Evolutionary conservation across 2,888 invertebrate species (phyloP), one percentile per base, ranked within the genome.

Genomic region (Hypomecis atomaria): DNA sequence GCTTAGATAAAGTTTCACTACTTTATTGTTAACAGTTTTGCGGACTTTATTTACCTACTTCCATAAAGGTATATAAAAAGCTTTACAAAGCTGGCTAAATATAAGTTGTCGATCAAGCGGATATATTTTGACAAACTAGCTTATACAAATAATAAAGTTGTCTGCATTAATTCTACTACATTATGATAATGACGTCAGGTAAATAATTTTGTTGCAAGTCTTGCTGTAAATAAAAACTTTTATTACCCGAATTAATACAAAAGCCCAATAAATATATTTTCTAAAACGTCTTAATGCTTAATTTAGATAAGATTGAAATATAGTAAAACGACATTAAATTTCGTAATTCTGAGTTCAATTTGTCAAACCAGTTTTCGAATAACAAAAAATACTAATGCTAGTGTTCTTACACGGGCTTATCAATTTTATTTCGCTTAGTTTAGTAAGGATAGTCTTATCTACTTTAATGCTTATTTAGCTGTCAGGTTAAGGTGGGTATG

Each of bases 401-500:
- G 36, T 36, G 38, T 48, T 11, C 47, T 47, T 33, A 34, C 23
- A 50, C 59, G 7, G 13, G 13, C 42, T 58, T 43, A 50, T 50
- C 58, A 43, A 44, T 23, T 38, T 45, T 40, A 53, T 52, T 50
- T 44, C 37, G 2, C 11, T 10, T 5, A 38, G 40, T 23, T 34
- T 70, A 52, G 45, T 43, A 45, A 42, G 49, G 68, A 71, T 62
- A 61, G 59, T 48, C 64, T 70, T 50, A 71, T 64, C 49, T 62
- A 53, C 52, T 61, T 45, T 43, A 53, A 13, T 71, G 66, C 60
- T 65, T 69, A 71, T 66, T 75, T 75, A 68, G 73, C 72, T 69
- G 75, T 75, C 59, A 49, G 56, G 66, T 44, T 72, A 69, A 76
- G 72, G 75, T 37, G 13, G 8, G 37, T 49, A 6, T 37, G 37